Conservation (phyloP, 2,797 vertebrate species). For the Thalassophryne amazonica region DNA sequence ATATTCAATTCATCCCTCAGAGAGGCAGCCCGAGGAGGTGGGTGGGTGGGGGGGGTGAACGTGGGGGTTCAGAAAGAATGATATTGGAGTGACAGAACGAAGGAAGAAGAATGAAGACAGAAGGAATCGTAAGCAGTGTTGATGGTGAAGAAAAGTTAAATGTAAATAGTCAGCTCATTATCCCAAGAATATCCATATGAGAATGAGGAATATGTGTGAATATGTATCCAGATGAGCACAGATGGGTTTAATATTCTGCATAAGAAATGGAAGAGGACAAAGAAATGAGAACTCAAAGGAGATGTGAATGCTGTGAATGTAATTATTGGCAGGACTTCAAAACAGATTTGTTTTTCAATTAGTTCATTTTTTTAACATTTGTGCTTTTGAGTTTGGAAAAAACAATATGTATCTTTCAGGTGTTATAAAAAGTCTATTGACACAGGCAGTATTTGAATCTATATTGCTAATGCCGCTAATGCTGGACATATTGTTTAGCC, state of each 20-base stretch:
- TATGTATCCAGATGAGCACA: slow-evolving; percentile 68
- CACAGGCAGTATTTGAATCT: too few relatives aligned
- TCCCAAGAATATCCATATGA: slow-evolving; percentile 62
- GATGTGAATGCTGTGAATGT: slow-evolving; percentile 44
- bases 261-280: slow-evolving; percentile 42
- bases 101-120: neutral
- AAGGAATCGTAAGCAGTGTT: neutral
- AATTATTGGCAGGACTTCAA: slow-evolving; percentile 33
- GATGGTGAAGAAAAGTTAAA: slow-evolving; percentile 49
- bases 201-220: slow-evolving; percentile 64
- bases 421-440: too few relatives aligned
- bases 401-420: too few relatives aligned
- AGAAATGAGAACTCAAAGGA: slow-evolving; percentile 57
- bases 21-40: slow-evolving; percentile 33
- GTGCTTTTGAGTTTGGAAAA: too few relatives aligned
- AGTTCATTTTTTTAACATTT: too few relatives aligned
- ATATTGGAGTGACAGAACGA: slow-evolving; percentile 38
- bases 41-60: neutral
- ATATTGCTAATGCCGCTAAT: too few relatives aligned
- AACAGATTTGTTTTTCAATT: too few relatives aligned
- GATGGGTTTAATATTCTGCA: slow-evolving; percentile 67
- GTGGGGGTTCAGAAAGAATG: slow-evolving; percentile 33
- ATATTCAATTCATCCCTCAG: slow-evolving; percentile 71
- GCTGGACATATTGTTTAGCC: too few relatives aligned
- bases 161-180: slow-evolving; percentile 71